Base-by-base conservation (phyloP, 2,888 invertebrate genomes). In the Junonia oenone region DNA sequence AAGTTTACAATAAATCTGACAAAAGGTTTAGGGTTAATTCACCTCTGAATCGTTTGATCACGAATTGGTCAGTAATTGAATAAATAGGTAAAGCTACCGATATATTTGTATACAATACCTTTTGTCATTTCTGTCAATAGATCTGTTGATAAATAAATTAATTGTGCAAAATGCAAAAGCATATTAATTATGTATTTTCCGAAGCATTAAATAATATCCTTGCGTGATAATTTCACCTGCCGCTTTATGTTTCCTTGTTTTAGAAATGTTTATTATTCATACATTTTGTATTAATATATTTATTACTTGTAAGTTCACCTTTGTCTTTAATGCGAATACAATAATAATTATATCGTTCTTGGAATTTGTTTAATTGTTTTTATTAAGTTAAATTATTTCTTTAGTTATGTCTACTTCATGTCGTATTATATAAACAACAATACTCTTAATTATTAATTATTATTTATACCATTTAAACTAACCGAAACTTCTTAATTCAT, bases 221-320 rank as follows among this genome's bases (percentile, higher is more conserved):
- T 56, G 63, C 61, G 47, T 59, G 63, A 31, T 57, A 43, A 48
- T 13, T 19, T 49, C 63, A 63, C 63, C 63, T 63, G 63, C 55
- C 51, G 9, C 33, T 27, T 57, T 45, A 45, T 51, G 51, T 52
- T 55, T 58, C 60, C 51, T 49, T 51, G 49, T 49, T 60, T 58
- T 46, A 58, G 46, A 58, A 60, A 48, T 31, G 14, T 40, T 40
- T 37, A 51, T 55, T 50, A 58, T 55, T 29, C 45, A 40, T 17
- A 26, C 22, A 13, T 38, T 38, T 48, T 27, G 46, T 27, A 56
- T 35, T 31, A 43, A 45, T 55, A 47, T 56, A 45, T 51, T 43
- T 47, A 8, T 46, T 52, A 29, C 15, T 15, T 37, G 26, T 53
- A 33, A 37, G 33, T 43, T 37, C 43, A 54, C 38, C 43, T 59